phyloP scores from a whole-genome alignment of 2,797 vertebrate species.

The Tapera naevia region DNA sequence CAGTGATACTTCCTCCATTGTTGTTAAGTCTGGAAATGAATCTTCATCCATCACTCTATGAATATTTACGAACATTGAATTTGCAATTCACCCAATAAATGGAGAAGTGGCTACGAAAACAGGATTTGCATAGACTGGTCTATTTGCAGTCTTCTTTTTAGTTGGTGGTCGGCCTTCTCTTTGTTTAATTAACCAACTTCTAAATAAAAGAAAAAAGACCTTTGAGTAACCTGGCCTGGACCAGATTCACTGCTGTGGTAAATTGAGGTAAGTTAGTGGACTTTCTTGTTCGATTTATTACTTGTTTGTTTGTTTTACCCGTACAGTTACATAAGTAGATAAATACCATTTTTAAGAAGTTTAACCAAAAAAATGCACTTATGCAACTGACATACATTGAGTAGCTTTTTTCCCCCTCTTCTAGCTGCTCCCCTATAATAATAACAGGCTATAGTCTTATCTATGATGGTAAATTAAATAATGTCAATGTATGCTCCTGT shows the following conservation, averaged over 20 bases:
- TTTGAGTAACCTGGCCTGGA: background rate
- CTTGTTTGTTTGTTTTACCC: background rate
- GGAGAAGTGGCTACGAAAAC: background rate
- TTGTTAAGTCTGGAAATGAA: background rate
- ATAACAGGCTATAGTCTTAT: background rate
- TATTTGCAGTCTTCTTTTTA: background rate
- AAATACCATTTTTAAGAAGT: background rate
- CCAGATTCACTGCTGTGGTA: background rate
- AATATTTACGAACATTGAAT: background rate
- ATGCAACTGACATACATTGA: background rate
- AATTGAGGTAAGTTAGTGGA: background rate
- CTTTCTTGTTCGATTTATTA: background rate
- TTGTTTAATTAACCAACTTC: background rate
- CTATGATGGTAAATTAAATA: background rate
- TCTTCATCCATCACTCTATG: background rate
- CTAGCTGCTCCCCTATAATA: background rate
- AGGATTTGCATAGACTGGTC: background rate
- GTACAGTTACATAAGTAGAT: background rate
- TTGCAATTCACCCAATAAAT: background rate
- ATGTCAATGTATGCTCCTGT: background rate
- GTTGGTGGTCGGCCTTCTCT: background rate
- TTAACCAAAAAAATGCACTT: background rate
- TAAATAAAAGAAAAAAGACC: background rate
- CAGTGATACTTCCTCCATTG: background rate
- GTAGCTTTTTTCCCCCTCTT: background rate